phyloP scores from a whole-genome alignment of 2,113 vertebrate genomes.

The Panthera tigris region DNA sequence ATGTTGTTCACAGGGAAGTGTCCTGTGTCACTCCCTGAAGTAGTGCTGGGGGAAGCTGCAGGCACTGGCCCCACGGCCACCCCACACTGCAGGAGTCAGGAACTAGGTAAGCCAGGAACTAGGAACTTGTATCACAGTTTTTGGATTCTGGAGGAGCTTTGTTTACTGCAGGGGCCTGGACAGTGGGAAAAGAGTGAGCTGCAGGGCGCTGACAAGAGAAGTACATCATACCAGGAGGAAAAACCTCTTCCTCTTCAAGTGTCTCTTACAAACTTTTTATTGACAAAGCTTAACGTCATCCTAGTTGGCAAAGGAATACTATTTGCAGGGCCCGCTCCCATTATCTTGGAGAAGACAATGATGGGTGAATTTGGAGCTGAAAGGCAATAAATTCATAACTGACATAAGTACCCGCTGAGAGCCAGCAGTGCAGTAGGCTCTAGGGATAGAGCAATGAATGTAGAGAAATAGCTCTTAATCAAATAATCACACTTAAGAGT shows the following conservation, averaged over 20 bases:
- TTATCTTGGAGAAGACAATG: not conserved
- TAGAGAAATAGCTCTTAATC: not conserved
- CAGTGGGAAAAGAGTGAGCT: not conserved
- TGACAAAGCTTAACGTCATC: not conserved
- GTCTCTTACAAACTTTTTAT: not conserved
- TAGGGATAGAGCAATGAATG: not conserved
- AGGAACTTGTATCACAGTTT: not conserved
- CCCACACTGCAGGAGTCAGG: not conserved
- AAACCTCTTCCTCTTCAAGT: not conserved
- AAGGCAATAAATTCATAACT: not conserved
- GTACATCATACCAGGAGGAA: not conserved
- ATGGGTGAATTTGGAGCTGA: not conserved
- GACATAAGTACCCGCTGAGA: not conserved
- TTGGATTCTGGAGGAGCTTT: not conserved
- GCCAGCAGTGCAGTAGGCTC: not conserved
- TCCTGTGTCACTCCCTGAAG: not conserved
- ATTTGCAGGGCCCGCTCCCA: not conserved
- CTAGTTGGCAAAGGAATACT: not conserved
- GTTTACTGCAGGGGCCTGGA: not conserved
- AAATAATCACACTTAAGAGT: not conserved
- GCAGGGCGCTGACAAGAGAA: not conserved
- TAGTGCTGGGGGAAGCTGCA: not conserved
- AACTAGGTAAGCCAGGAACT: not conserved
- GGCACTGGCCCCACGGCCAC: not conserved
- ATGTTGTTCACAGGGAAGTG: not conserved